These are phyloP conservation scores for Gymnoscopelus braueri DNA, from an alignment of 2,797 vertebrate species.

Conservation along the genomic window DNA sequence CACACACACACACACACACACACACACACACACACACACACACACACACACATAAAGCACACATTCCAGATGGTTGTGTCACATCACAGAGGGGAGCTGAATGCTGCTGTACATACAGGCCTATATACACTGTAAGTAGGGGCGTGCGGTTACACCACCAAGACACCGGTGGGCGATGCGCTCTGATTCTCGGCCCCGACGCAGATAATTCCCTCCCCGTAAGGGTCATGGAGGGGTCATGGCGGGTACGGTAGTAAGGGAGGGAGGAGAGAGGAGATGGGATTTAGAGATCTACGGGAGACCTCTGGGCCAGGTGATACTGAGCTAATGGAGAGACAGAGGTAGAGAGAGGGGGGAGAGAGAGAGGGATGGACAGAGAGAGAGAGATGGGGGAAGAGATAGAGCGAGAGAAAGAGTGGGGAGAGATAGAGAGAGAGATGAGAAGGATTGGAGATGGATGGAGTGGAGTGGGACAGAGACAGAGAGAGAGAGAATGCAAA, in stretches of 20 bases:
- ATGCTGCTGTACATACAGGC: no score
- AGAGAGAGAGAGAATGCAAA: slow-evolving; percentile 33
- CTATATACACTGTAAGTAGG: no score
- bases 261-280: slow-evolving; percentile 58
- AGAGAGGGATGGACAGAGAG: slow-evolving; percentile 2
- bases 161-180: slow-evolving; percentile 25
- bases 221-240: slow-evolving; percentile 57
- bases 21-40: not conserved
- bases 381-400: not conserved
- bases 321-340: slow-evolving; percentile 43
- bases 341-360: not conserved
- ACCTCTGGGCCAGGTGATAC: slow-evolving; percentile 77
- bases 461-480: slow-evolving; percentile 2
- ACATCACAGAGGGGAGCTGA: slow-evolving; percentile 37
- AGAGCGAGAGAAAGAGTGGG: not conserved
- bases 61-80: slow-evolving; percentile 33
- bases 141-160: slow-evolving; percentile 30
- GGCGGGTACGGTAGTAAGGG: slow-evolving; percentile 58
- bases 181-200: slow-evolving; percentile 62
- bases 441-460: not conserved
- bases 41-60: not conserved
- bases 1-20: no score
- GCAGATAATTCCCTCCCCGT: slow-evolving; percentile 72
- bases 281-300: slow-evolving; percentile 76
- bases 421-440: slow-evolving; percentile 21